Conservation (phyloP, 2,797 vertebrate species). For the Setipinna tenuifilis region DNA sequence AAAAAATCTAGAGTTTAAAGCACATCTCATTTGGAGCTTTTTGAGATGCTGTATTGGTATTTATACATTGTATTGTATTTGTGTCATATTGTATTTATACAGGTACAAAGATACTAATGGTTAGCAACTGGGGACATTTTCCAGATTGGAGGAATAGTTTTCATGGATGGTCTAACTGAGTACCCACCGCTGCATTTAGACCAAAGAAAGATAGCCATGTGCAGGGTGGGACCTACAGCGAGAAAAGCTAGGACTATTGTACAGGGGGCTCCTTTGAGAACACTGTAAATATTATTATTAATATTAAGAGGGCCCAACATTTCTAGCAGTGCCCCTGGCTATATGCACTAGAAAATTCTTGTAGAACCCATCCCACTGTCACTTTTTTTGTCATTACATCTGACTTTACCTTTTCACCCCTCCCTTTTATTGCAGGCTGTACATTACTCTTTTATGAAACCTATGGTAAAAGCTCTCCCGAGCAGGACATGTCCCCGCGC, state of each 20-base stretch:
- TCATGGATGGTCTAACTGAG: background rate
- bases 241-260: too few relatives aligned
- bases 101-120: background rate
- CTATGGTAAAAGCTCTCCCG: conserved; percentile 82
- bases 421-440: conserved; percentile 74
- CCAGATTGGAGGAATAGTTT: background rate
- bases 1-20: background rate
- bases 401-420: background rate
- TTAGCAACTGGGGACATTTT: background rate
- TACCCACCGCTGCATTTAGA: background rate
- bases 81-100: background rate
- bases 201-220: background rate
- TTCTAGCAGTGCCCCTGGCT: background rate
- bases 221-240: too few relatives aligned
- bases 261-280: too few relatives aligned
- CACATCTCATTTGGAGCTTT: background rate
- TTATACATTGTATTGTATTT: background rate
- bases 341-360: background rate
- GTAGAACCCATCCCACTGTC: background rate
- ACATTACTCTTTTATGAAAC: conserved; percentile 92
- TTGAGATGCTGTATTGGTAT: background rate
- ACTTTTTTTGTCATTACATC: background rate
- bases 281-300: too few relatives aligned
- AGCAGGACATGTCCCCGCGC: conserved; percentile 83
- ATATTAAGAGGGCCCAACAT: too few relatives aligned